Evolutionary conservation across 2,113 vertebrate species (phyloP), one percentile per base, ranked within the genome.

Genomic region (Semicossyphus pulcher): DNA sequence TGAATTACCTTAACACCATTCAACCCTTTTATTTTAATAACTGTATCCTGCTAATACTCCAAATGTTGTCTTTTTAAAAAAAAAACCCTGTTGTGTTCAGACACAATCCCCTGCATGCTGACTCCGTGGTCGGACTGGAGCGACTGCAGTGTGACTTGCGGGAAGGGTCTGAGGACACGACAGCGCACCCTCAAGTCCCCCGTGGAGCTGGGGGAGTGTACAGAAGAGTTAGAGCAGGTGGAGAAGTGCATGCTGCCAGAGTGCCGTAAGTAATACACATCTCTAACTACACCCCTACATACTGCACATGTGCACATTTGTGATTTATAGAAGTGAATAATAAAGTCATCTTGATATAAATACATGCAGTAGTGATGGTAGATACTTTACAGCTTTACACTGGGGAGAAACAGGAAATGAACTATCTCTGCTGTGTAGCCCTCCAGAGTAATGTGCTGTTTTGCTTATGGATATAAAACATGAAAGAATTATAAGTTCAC

Each of bases 231-330:
- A 81, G 96, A 99, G n/a, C 97, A 99, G 86, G 93, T 94, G 85
- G 98, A 99, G 80, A 99, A 99, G 66, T 99, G 97, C 93, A 99
- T 99, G 98, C 89, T 99, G 29, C 98, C 98, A 0, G 98, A 99
- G 47, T 99, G 98, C 65, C 98, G 98, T 99, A 91, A 96, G 98
- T 95, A 53, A 68, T 12, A 9, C 42, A 45, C 10, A 49, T 28
- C 3, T 18, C 6, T n/a, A 52, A 54, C 23, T 5, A 11, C 34
- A 54, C 26, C 37, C 48, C 26, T 56, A 62, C 75, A 59, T 18
- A 31, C 56, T 51, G 14, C 47, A 64, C n/a, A 16, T 61, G n/a
- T 10, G 18, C 31, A 42, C 1, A 44, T 42, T 10, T 64, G 10
- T 31, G 49, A 48, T 70, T 52, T 8, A 72, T 84, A 20, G 23